These are phyloP conservation scores for Sinosuthora webbiana DNA, from an alignment of 2,113 vertebrate species.

Conservation along the genomic window DNA sequence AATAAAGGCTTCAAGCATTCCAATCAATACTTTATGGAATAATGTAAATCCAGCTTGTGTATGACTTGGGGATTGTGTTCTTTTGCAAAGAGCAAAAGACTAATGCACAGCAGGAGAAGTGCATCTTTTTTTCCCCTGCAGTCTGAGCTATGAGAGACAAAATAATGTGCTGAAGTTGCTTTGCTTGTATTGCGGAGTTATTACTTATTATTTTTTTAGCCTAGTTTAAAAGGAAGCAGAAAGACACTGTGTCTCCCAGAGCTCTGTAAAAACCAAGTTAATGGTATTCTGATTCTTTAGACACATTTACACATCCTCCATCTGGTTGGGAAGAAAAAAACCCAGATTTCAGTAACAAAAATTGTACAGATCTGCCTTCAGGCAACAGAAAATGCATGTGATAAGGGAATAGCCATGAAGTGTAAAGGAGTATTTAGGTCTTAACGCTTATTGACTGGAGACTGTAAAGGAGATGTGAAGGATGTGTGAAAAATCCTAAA, in stretches of 20 bases:
- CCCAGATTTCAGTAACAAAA: conserved; percentile 67
- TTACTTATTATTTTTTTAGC: background rate
- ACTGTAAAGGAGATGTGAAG: conserved; percentile 67
- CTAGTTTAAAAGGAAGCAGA: conserved; percentile 30
- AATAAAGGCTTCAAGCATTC: conserved; percentile 62
- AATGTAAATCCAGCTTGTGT: conserved; percentile 52
- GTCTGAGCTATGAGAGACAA: background rate
- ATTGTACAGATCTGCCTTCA: conserved; percentile 66
- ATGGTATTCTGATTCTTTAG: conserved; percentile 68
- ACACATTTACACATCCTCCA: conserved; percentile 70
- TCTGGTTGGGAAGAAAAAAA: conserved; percentile 26
- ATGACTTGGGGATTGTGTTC: conserved; percentile 40
- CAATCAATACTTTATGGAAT: conserved; percentile 65
- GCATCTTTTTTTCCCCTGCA: background rate
- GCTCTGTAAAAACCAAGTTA: conserved; percentile 49
- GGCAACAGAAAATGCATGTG: conserved; percentile 64
- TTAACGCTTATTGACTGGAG: conserved; percentile 57
- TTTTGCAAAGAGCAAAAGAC: conserved; percentile 55
- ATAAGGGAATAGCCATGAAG: conserved; percentile 69
- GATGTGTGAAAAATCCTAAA: conserved; percentile 70
- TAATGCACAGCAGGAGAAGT: conserved; percentile 21
- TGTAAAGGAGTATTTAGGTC: conserved; percentile 64
- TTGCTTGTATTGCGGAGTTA: conserved; percentile 33
- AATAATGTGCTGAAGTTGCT: conserved; percentile 39
- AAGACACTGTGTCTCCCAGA: conserved; percentile 43